phyloP scores from a whole-genome alignment of 2,888 invertebrate species.

The Leucoptera coffeella region DNA sequence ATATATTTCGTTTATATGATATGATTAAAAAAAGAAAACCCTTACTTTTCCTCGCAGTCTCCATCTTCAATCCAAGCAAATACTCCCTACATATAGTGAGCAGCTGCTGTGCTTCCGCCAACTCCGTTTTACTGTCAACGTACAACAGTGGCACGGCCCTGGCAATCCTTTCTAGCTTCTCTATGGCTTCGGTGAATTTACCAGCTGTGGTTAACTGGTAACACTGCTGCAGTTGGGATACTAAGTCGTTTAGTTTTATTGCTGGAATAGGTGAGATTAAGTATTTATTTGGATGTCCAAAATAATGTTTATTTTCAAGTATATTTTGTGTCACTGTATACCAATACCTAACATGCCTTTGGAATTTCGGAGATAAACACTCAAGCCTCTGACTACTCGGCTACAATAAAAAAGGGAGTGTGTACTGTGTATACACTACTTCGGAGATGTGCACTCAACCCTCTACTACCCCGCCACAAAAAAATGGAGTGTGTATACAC shows the following conservation, averaged over 20 bases:
- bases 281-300: neutral
- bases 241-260: slow-evolving; percentile 73
- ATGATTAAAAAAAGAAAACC: no score
- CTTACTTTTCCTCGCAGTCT: slow-evolving; percentile 72
- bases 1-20: no score
- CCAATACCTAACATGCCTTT: no score
- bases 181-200: slow-evolving; percentile 90
- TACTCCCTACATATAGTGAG: slow-evolving; percentile 91
- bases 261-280: slow-evolving; percentile 18
- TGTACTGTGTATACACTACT: no score
- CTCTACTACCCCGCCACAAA: no score
- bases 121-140: slow-evolving; percentile 86
- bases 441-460: no score
- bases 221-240: slow-evolving; percentile 69
- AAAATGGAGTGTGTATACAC: no score
- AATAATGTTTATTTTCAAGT: no score
- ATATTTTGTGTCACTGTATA: no score
- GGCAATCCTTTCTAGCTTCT: slow-evolving; percentile 73
- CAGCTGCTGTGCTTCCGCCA: slow-evolving; percentile 88
- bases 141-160: slow-evolving; percentile 81
- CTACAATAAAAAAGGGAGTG: no score
- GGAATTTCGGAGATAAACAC: no score
- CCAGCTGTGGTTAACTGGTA: slow-evolving; percentile 95
- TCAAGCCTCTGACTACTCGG: no score
- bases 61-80: slow-evolving; percentile 82